Conservation (phyloP, 1,140 invertebrate genomes). For the Helicoverpa armigera region DNA sequence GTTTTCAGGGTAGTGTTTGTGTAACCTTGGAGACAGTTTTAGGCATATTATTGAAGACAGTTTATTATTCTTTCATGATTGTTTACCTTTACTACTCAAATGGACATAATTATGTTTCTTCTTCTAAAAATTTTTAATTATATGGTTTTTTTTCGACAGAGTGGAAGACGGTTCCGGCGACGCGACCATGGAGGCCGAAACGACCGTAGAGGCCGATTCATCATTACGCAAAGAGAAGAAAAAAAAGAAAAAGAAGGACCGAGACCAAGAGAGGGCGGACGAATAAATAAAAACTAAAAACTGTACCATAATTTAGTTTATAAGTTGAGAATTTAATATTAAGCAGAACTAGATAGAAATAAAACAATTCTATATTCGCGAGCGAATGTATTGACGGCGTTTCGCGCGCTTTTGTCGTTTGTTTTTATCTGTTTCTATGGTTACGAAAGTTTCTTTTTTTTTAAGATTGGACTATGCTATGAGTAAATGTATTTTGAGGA, state of each 20-base stretch:
- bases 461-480: too few relatives aligned
- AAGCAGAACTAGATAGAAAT: constrained; percentile 28
- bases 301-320: constrained; percentile 32
- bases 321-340: constrained; percentile 39
- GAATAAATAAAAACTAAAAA: constrained; percentile 58
- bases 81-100: neutral
- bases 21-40: too few relatives aligned
- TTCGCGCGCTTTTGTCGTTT: constrained; percentile 16
- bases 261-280: constrained; percentile 87
- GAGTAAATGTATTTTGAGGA: too few relatives aligned
- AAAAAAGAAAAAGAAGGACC: constrained; percentile 92
- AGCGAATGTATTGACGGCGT: neutral
- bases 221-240: constrained; percentile 89
- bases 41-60: too few relatives aligned
- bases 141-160: constrained; percentile 51
- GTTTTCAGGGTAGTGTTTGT: too few relatives aligned
- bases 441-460: neutral
- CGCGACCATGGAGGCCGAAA: constrained; percentile 75
- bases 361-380: constrained; percentile 16
- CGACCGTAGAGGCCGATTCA: constrained; percentile 67
- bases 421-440: neutral
- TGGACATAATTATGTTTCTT: neutral
- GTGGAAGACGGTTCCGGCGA: constrained; percentile 79
- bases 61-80: too few relatives aligned
- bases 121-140: neutral